A percentile compares a stretch with the other conserved stretches of the same genome.
Evolutionary conservation across 2,113 vertebrate genomes (phyloP).

Genomic region (Lepus timidus): DNA sequence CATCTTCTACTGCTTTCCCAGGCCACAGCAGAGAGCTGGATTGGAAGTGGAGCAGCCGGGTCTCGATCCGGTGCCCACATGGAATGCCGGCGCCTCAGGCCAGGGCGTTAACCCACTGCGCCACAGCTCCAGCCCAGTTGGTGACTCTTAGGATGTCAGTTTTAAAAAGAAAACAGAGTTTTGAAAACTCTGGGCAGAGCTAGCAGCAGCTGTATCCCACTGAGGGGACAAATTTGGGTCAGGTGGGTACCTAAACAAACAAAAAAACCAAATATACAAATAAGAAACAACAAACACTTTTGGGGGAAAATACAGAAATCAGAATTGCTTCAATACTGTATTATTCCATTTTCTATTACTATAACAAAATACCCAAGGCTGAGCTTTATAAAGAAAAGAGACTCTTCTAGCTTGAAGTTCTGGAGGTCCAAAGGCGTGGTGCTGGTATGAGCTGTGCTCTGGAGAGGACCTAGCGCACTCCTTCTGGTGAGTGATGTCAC

Average conservation of each 20-base stretch:
- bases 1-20: too few species aligned
- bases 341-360: not conserved
- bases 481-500: too few species aligned
- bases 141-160: not conserved
- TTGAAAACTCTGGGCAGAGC: not conserved
- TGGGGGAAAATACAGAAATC: not conserved
- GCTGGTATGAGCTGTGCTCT: too few species aligned
- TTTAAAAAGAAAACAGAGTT: not conserved
- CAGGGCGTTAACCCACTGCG: too few species aligned
- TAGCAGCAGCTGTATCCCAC: not conserved
- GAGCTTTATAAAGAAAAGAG: not conserved
- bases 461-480: not conserved
- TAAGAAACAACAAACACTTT: not conserved
- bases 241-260: not conserved
- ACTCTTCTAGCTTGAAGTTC: not conserved
- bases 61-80: too few species aligned
- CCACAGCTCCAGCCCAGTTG: too few species aligned
- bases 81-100: too few species aligned
- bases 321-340: not conserved
- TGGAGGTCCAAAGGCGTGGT: not conserved
- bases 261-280: not conserved
- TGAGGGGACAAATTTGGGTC: not conserved
- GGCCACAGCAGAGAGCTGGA: too few species aligned
- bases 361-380: not conserved
- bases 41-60: too few species aligned